Conservation (phyloP, 1,140 invertebrate genomes). For the Elymnias hypermnestra region DNA sequence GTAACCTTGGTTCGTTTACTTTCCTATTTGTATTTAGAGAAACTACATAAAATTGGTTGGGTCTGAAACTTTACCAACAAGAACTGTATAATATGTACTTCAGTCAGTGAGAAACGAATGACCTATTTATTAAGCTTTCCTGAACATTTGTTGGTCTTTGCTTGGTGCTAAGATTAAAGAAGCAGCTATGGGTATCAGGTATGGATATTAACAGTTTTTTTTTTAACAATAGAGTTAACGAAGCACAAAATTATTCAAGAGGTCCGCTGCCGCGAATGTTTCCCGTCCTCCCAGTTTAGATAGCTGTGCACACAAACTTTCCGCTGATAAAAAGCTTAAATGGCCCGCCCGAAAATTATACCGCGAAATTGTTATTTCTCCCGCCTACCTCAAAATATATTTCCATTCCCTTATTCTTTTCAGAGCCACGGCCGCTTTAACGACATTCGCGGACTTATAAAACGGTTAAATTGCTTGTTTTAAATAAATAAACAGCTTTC, state of each 20-base stretch:
- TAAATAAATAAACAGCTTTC: constrained; percentile 58
- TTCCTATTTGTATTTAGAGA: too few species aligned
- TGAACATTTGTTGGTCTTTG: too few species aligned
- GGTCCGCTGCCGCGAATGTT: constrained; percentile 51
- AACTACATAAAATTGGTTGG: too few species aligned
- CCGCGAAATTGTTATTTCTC: constrained; percentile 64
- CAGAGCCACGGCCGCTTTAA: constrained; percentile 31
- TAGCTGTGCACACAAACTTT: constrained; percentile 62
- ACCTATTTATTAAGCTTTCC: too few species aligned
- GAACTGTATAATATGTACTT: too few species aligned
- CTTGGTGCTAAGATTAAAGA: neutral
- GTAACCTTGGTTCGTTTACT: too few species aligned
- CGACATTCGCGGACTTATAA: constrained; percentile 49
- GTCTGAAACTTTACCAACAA: too few species aligned
- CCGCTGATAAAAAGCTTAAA: constrained; percentile 67
- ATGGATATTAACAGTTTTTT: constrained; percentile 42
- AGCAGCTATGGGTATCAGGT: too few species aligned
- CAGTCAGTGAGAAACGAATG: too few species aligned
- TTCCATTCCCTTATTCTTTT: constrained; percentile 47
- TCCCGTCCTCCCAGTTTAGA: constrained; percentile 51
- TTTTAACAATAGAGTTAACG: constrained; percentile 55
- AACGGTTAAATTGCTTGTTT: constrained; percentile 54
- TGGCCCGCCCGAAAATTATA: constrained; percentile 60
- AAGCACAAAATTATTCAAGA: constrained; percentile 65
- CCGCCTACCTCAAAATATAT: constrained; percentile 42